Evolutionary conservation across 2,797 vertebrate genomes (phyloP).

Genomic region (Syngnathus rostellatus): DNA sequence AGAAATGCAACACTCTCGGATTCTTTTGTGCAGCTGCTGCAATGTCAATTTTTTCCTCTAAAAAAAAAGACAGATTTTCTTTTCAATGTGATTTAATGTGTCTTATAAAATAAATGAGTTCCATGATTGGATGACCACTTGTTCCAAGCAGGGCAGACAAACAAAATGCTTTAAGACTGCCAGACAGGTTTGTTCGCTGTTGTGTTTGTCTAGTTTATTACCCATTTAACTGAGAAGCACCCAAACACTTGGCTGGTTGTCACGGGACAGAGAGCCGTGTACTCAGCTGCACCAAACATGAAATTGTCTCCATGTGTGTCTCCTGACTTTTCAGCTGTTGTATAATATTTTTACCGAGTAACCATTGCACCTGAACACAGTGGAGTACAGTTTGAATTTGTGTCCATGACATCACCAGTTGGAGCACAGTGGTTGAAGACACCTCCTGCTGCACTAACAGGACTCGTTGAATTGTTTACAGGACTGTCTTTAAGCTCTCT

Average conservation of each 20-base stretch:
- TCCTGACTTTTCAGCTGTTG: slow-evolving; percentile 17
- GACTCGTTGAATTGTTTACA: slow-evolving; percentile 60
- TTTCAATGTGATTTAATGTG: slow-evolving; percentile 7
- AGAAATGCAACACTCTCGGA: slow-evolving; percentile 15
- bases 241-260: slow-evolving; percentile 51
- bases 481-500: slow-evolving; percentile 61
- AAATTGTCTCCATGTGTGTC: slow-evolving; percentile 16
- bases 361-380: slow-evolving; percentile 9
- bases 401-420: slow-evolving; percentile 37
- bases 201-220: slow-evolving; percentile 57
- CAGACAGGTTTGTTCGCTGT: slow-evolving; percentile 43
- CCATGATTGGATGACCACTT: slow-evolving; percentile 14
- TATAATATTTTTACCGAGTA: slow-evolving; percentile 12
- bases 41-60: background rate
- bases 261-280: slow-evolving; percentile 36
- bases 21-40: slow-evolving; percentile 11
- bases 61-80: background rate
- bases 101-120: slow-evolving; percentile 8
- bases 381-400: slow-evolving; percentile 5
- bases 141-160: slow-evolving; percentile 21
- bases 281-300: slow-evolving; percentile 43
- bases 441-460: slow-evolving; percentile 53
- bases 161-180: slow-evolving; percentile 41
- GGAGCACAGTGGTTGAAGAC: slow-evolving; percentile 35
- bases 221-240: slow-evolving; percentile 53